Evolutionary conservation across 2,888 invertebrate species (phyloP).

Genomic region (Tipula vernalis): DNA sequence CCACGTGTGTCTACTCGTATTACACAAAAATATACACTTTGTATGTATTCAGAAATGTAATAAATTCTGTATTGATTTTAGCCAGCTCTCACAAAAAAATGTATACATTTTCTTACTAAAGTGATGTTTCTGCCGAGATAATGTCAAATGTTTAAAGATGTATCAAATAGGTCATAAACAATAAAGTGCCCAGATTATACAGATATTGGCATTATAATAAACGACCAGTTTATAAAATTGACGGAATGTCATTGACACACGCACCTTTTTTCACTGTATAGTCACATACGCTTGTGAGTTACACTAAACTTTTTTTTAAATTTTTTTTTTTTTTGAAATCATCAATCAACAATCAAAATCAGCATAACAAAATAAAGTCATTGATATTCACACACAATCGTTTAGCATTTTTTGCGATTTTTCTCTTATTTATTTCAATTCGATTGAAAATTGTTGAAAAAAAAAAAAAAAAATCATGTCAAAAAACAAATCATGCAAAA

Average conservation of each 20-base stretch:
- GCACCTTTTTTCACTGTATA: not conserved
- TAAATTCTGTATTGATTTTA: not conserved
- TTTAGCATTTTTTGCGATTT: not conserved
- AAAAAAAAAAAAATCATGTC: not conserved
- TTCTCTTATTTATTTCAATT: not conserved
- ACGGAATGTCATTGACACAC: not conserved
- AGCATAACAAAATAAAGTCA: not conserved
- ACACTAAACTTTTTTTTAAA: not conserved
- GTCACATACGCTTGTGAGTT: not conserved
- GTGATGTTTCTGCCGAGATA: not conserved
- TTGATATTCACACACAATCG: slow-evolving; percentile 4
- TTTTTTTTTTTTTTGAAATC: not conserved
- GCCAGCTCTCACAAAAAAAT: not conserved
- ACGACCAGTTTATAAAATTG: not conserved
- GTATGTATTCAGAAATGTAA: not conserved
- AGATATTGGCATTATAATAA: not conserved
- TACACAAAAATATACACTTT: too few species aligned
- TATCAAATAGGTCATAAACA: not conserved
- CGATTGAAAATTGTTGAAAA: not conserved
- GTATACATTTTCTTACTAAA: not conserved
- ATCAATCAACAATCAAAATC: not conserved
- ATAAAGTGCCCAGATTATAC: not conserved
- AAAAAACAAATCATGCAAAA: not conserved
- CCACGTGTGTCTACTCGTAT: not conserved
- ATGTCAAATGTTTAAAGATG: not conserved